Base-by-base conservation (phyloP, 2,113 vertebrate species). In the Neodon shergylaensis region DNA sequence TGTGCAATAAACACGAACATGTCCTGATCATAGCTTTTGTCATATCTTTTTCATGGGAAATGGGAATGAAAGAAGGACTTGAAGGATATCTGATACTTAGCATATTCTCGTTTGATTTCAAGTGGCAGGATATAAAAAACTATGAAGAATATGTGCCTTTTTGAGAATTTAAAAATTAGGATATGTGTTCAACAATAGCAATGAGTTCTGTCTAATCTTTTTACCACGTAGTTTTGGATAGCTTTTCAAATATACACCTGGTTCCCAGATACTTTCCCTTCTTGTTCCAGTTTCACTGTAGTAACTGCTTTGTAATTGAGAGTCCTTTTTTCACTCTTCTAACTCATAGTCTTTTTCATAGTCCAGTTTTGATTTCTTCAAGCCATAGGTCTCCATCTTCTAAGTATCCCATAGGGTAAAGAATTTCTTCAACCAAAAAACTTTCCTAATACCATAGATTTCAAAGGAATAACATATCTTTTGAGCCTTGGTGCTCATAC, bases 391-490 rank as follows among this genome's bases (percentile, higher is more conserved):
- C 33, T 90, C 42, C 24, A 39, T 31, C 28, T 78, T 90, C 31
- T 42, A 87, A 9, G 31, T 90, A 54, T 72, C 19, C 7, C 13
- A 47, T 10, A 81, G 74, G 8, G 68, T 39, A 26, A 58, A 21
- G 12, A 91, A 82, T 88, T 95, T 96, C 81, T 96, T n/a, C 26
- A 72, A 81, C 28, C 66, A 68, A 92, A 92, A 66, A 73, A 6
- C 31, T 17, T 2, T 44, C 58, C 14, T 78, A 66, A 81, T 72
- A 92, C 10, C 91, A 47, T 83, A 68, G 26, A 85, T 76, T 49
- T 94, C 78, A 7, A 66, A 42, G 28, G 65, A 92, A 90, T n/a
- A 19, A 3, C 24, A 31, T 61, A 19, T 14, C 26, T 95, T 88
- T 42, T 93, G 47, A 88, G 49, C 22, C 36, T 61, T 5, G 13